These are phyloP conservation scores for Diprion similis DNA, from an alignment of 1,140 invertebrate genomes.

Conservation along the genomic window DNA sequence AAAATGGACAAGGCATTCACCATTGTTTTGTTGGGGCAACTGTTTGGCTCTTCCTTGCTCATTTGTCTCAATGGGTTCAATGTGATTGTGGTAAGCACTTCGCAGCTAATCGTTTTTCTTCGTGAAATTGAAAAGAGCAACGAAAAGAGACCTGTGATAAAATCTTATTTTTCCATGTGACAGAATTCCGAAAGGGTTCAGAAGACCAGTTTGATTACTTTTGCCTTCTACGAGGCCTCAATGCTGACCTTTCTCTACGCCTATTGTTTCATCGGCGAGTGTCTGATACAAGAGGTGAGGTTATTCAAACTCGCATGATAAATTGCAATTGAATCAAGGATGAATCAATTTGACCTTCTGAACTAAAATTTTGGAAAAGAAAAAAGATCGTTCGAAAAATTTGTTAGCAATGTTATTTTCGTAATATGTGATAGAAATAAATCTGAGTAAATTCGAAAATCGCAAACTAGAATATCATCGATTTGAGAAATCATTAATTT, in stretches of 20 bases:
- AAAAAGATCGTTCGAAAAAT: too few relatives aligned
- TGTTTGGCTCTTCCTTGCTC: constrained; percentile 31
- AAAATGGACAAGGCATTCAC: constrained; percentile 33
- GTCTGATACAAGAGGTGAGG: constrained; percentile 34
- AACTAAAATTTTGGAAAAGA: too few relatives aligned
- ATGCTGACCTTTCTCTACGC: constrained; percentile 32
- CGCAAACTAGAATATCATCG: too few relatives aligned
- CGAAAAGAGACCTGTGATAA: not conserved
- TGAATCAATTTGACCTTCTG: too few relatives aligned
- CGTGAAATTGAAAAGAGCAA: too few relatives aligned
- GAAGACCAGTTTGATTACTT: constrained; percentile 28
- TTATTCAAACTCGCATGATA: not conserved
- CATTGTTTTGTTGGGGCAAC: constrained; percentile 33
- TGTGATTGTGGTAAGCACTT: constrained; percentile 30
- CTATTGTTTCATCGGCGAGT: constrained; percentile 40
- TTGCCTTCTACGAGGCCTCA: constrained; percentile 26
- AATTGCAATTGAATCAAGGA: too few relatives aligned
- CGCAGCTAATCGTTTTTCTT: not conserved
- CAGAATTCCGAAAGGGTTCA: constrained; percentile 10
- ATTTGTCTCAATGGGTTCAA: constrained; percentile 33
- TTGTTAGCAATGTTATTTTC: too few relatives aligned
- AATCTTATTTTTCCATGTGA: constrained; percentile 6
- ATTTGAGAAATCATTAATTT: too few relatives aligned
- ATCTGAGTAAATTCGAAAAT: too few relatives aligned
- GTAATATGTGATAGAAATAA: too few relatives aligned